Evolutionary conservation across 2,797 vertebrate genomes (phyloP).

Genomic region (Sebastes hopkinsi): DNA sequence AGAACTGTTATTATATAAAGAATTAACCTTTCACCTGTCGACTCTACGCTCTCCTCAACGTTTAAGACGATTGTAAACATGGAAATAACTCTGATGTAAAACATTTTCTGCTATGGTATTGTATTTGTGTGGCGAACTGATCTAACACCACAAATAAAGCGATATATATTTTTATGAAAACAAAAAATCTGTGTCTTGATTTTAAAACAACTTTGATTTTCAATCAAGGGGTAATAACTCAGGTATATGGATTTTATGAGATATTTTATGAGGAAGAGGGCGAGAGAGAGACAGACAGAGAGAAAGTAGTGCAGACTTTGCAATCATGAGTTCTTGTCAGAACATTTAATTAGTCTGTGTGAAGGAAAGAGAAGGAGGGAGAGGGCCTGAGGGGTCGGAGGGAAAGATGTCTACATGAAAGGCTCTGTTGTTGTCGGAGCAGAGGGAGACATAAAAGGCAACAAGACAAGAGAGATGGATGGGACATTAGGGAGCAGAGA

Average conservation of each 20-base stretch:
- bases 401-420: slow-evolving; percentile 81
- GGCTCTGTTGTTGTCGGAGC: slow-evolving; percentile 76
- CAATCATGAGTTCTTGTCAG: slow-evolving; percentile 74
- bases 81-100: not conserved
- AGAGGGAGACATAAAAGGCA: slow-evolving; percentile 79
- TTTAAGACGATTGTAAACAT: not conserved
- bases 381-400: slow-evolving; percentile 71
- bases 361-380: slow-evolving; percentile 64
- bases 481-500: slow-evolving; percentile 58
- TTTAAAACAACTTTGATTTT: not conserved
- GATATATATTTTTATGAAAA: slow-evolving; percentile 11
- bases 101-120: not conserved
- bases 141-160: slow-evolving; percentile 55
- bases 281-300: not conserved
- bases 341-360: slow-evolving; percentile 79
- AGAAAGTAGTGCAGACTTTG: slow-evolving; percentile 47
- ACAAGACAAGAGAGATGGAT: slow-evolving; percentile 72
- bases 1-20: not conserved
- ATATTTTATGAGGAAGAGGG: not conserved
- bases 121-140: slow-evolving; percentile 8
- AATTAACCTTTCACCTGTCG: not conserved
- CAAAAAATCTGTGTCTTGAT: slow-evolving; percentile 27
- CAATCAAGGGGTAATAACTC: not conserved
- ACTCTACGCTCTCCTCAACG: not conserved
- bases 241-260: slow-evolving; percentile 1